phyloP scores from a whole-genome alignment of 2,888 invertebrate species.

The Pasiphila rectangulata region DNA sequence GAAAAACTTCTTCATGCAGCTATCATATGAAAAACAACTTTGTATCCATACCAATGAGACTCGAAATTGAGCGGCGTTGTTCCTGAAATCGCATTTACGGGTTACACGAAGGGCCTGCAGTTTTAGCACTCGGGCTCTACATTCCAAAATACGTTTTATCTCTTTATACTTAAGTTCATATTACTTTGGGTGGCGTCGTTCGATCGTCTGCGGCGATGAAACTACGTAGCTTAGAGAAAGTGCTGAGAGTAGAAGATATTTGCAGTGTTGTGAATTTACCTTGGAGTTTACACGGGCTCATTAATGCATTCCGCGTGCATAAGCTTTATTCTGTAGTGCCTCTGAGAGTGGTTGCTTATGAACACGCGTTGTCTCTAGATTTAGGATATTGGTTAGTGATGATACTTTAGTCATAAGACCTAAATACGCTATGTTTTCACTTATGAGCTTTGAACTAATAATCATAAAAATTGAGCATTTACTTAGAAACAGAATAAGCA shows the following conservation, averaged over 20 bases:
- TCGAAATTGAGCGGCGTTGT: conserved; percentile 35
- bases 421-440: too few relatives aligned
- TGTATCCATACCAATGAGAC: conserved; percentile 36
- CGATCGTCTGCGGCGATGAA: conserved; percentile 55
- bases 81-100: conserved; percentile 54
- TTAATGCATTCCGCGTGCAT: conserved; percentile 20
- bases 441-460: too few relatives aligned
- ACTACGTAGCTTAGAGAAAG: conserved; percentile 51
- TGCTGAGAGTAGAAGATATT: conserved; percentile 48
- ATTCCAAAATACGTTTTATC: conserved; percentile 49
- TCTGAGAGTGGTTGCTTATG: not conserved
- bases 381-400: too few relatives aligned
- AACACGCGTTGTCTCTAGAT: not conserved
- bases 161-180: conserved; percentile 33
- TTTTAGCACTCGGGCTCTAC: conserved; percentile 47
- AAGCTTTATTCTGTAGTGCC: conserved; percentile 11
- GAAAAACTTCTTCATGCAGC: conserved; percentile 65
- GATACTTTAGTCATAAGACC: too few relatives aligned
- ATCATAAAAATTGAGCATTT: too few relatives aligned
- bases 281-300: conserved; percentile 27
- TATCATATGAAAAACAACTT: conserved; percentile 41
- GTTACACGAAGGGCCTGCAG: conserved; percentile 57
- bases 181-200: conserved; percentile 39
- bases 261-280: conserved; percentile 39
- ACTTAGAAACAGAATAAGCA: too few relatives aligned